Evolutionary conservation across 2,797 vertebrate genomes (phyloP).

Genomic region (Acridotheres tristis): DNA sequence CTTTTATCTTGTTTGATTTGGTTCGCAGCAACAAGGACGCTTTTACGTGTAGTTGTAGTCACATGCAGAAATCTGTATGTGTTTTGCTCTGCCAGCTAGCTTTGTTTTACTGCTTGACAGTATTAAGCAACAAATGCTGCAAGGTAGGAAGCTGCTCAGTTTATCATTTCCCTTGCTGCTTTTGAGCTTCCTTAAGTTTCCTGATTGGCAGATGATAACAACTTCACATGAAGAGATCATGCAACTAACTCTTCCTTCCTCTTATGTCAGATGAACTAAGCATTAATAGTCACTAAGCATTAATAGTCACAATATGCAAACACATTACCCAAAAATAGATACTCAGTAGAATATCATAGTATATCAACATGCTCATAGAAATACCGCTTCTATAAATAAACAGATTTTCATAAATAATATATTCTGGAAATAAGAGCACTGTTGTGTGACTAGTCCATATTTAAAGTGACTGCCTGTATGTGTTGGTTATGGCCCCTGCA

Average conservation of each 20-base stretch:
- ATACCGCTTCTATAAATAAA: background rate
- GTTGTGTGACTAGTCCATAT: background rate
- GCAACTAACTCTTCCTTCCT: conserved; percentile 36
- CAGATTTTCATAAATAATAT: background rate
- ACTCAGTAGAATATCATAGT: background rate
- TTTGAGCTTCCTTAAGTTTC: conserved; percentile 31
- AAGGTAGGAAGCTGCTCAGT: background rate
- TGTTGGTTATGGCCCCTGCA: background rate
- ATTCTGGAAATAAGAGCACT: background rate
- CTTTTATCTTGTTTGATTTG: background rate
- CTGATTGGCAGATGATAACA: background rate
- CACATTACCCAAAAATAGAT: background rate
- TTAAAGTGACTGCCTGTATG: background rate
- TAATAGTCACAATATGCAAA: background rate
- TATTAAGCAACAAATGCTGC: background rate
- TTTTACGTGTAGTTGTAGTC: background rate
- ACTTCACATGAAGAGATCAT: background rate
- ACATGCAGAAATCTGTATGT: background rate
- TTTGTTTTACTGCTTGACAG: background rate
- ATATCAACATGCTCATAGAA: background rate
- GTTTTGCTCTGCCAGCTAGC: background rate
- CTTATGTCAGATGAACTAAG: background rate
- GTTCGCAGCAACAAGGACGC: fast-evolving
- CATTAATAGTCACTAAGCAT: background rate
- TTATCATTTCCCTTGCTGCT: background rate